Evolutionary conservation across 2,888 invertebrate genomes (phyloP), one percentile per base, ranked within the genome.

Genomic region (Aelia acuminata): DNA sequence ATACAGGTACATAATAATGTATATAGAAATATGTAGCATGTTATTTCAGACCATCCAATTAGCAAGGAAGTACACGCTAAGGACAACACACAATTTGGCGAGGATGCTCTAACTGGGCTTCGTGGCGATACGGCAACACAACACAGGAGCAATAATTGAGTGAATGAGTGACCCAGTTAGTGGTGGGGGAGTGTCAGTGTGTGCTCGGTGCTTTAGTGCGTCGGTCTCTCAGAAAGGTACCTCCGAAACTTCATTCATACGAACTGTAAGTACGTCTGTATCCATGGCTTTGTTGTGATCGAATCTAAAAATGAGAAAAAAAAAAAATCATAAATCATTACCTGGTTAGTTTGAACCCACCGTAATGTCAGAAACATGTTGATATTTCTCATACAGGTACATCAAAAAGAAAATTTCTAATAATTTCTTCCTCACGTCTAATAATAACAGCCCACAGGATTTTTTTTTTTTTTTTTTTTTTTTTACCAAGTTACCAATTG

Each of bases 111-210:
- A 35, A 5, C 15, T 18, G 63, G 63, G 15, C 63, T 35, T 70
- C 35, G 63, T 1, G 35, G 63, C 3, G 35, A n/a, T n/a, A n/a
- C n/a, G n/a, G n/a, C n/a, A 26, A 26, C 31, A 26, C 57, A 70
- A 35, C 63, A 70, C 18, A 31, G 20, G 3, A 31, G 35, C 63
- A 70, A 70, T 70, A 70, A 70, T 70, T 70, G 63, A 70, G 35
- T 70, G 63, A 70, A 31, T 70, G 63, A 70, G 63, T 35, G 63
- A 70, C 63, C 63, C 63, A 70, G 31, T 70, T 15, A 70, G 63
- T 70, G 35, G 63, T 35, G 63, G 63, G 63, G 63, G 26, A 10
- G 18, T 15, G 63, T 5, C 63, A 70, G 63, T 70, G 63, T 70
- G 63, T 70, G 63, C 31, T 70, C 18, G 26, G 63, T 70, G 63